These are phyloP conservation scores for Zhuqinia jingwanae DNA, from an alignment of 2,888 invertebrate genomes.

Conservation along the genomic window DNA sequence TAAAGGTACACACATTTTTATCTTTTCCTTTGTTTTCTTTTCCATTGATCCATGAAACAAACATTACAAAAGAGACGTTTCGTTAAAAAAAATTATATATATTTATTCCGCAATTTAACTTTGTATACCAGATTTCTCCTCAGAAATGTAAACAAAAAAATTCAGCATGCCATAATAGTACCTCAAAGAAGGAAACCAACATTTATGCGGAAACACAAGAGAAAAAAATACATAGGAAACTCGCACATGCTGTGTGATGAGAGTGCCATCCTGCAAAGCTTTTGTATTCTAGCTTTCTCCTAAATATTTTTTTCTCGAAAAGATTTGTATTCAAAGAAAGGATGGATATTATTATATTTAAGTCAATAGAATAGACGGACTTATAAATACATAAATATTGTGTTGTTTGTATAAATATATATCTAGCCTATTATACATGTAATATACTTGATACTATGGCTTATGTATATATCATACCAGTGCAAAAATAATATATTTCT, in stretches of 20 bases:
- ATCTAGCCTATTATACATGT: neutral
- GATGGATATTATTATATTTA: neutral
- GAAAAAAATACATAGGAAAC: slow-evolving; percentile 53
- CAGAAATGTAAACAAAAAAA: neutral
- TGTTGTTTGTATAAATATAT: neutral
- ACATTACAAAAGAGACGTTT: no score
- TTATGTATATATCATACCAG: neutral
- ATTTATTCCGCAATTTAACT: no score
- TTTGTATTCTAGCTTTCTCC: neutral
- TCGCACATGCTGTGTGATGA: slow-evolving; percentile 47
- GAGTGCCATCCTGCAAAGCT: neutral
- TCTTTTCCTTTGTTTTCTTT: no score
- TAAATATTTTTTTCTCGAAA: neutral
- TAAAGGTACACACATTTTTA: neutral
- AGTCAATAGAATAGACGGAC: no score
- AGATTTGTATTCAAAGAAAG: neutral
- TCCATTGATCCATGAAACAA: no score
- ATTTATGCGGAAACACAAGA: slow-evolving; percentile 50
- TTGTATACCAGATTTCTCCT: neutral
- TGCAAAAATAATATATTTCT: slow-evolving; percentile 66
- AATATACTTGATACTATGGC: neutral
- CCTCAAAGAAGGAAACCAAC: slow-evolving; percentile 49
- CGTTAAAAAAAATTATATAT: no score
- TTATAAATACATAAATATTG: neutral
- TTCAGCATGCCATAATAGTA: neutral